Percentiles rank a stretch among this genome's conserved stretches.
These are phyloP conservation scores for Galbula dea DNA, from an alignment of 2,113 vertebrate genomes.

Conservation along the genomic window DNA sequence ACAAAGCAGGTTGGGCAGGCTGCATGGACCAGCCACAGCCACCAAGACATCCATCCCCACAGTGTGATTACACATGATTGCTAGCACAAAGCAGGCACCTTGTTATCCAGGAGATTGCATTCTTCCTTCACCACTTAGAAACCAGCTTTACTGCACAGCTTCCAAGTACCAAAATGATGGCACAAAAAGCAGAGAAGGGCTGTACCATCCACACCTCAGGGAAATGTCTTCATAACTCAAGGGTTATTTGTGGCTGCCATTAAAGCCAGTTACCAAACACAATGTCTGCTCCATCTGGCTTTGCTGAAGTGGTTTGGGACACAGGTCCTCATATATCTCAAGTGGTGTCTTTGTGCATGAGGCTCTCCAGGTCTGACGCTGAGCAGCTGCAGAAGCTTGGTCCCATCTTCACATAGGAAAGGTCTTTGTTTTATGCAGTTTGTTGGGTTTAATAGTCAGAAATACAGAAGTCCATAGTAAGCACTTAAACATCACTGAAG, in stretches of 20 bases:
- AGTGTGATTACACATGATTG: accelerated
- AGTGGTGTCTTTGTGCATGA: background rate
- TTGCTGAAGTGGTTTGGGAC: background rate
- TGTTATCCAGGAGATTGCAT: background rate
- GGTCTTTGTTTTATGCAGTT: background rate
- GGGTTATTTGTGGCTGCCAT: background rate
- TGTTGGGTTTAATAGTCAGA: background rate
- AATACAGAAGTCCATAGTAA: background rate
- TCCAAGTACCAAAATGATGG: accelerated
- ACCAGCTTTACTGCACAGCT: background rate
- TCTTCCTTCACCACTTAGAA: background rate
- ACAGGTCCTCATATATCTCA: background rate
- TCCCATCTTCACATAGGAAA: background rate
- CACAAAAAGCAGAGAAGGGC: background rate
- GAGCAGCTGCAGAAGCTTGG: background rate
- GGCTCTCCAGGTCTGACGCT: accelerated
- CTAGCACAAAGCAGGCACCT: background rate
- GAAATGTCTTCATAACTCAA: background rate
- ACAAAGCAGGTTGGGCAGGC: background rate
- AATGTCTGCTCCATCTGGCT: background rate
- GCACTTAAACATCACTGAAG: background rate
- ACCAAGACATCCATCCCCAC: accelerated
- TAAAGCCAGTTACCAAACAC: background rate
- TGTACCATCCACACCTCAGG: background rate
- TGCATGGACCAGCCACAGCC: accelerated